phyloP scores from a whole-genome alignment of 2,888 invertebrate genomes.

The Melieria crassipennis region DNA sequence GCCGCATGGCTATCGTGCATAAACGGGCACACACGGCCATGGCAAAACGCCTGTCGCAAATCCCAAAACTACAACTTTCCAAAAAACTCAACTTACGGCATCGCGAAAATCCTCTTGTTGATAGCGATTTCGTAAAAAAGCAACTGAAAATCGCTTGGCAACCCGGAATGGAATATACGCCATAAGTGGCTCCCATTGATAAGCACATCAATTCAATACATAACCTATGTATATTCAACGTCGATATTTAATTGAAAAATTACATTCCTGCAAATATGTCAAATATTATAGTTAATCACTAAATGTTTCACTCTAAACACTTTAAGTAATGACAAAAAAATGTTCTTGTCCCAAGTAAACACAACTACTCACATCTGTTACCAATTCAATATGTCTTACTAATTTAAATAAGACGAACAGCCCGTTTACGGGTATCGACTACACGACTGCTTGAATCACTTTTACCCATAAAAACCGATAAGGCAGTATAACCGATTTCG shows the following conservation, averaged over 20 bases:
- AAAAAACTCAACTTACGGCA: no score
- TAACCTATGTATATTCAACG: no score
- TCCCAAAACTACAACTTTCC: not conserved
- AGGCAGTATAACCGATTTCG: no score
- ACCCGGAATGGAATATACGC: slow-evolving; percentile 17
- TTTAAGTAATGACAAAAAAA: not conserved
- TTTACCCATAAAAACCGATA: no score
- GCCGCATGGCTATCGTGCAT: slow-evolving; percentile 46
- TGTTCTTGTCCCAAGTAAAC: not conserved
- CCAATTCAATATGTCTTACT: no score
- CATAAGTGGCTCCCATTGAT: not conserved
- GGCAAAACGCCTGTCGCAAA: not conserved
- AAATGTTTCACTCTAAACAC: not conserved
- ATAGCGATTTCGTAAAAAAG: not conserved
- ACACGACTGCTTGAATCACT: no score
- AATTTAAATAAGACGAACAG: no score
- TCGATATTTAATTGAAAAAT: no score
- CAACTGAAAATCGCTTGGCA: not conserved
- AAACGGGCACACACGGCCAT: not conserved
- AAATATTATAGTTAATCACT: not conserved
- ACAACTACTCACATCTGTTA: no score
- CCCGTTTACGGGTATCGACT: no score
- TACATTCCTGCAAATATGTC: not conserved
- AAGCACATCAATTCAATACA: no score
- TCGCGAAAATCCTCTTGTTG: no score